Base-by-base conservation (phyloP, 2,888 invertebrate genomes). In the Fragum fragum region DNA sequence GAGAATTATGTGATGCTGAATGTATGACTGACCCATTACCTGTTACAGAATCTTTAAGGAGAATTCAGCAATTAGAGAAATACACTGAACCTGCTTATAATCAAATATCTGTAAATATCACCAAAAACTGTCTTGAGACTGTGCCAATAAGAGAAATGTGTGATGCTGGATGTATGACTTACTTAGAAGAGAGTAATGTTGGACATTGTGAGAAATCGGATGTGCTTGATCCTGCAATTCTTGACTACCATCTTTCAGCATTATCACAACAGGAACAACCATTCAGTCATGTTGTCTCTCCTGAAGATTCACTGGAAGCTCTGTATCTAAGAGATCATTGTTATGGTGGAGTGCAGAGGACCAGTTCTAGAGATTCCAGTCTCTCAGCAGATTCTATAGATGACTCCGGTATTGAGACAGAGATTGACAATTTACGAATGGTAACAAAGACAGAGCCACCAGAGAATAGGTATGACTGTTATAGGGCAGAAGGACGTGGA, bases 391-490 rank as follows among this genome's bases (percentile, higher is more conserved):
- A 57, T 36, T 82, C 73, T 7, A 63, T 29, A 57, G 76, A 79
- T 18, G 83, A 83, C 42, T 83, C 83, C 16, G 83, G 83, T 18
- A 71, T 83, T 5, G 79, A 79, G 28, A 74, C 76, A 14, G 83
- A 80, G 32, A 5, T 21, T n/a, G 32, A n/a, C n/a, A 36, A 11
- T 28, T 18, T 18, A 1, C 26, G 32, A 63, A 26, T 21, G 18
- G 7, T 9, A 16, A 7, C 61, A 2, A 9, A 14, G n/a, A 5
- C n/a, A 28, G 32, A 61, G 0, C 28, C 28, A 18, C 29, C 61
- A 6, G 29, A 14, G 61, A 42, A 23, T 1, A 18, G 36, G 32
- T 26, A 66, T n/a, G 42, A 66, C 42, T 42, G 21, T 42, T 42
- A 66, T 26, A 39, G 66, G 26, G 66, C 66, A 23, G 66, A 39